A percentile compares a stretch with the other conserved stretches of the same genome.
Conservation (phyloP, 2,113 vertebrate species). For the Ovis aries region ARS-UI_Ramb_v3.0 NC_056080.1:68222001-68222500, state of each 20-base stretch:
- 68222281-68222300: background rate
- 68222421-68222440: background rate
- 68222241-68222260: background rate
- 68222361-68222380: background rate
- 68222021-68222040: background rate
- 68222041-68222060: background rate
- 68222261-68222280: background rate
- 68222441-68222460: background rate
- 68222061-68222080: background rate
- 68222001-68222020: background rate
- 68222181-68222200: background rate
- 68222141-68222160: background rate
- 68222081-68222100: background rate
- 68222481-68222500: background rate
- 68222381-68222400: background rate
- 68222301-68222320: background rate
- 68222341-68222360: background rate
- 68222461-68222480: conserved; percentile 26
- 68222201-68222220: background rate
- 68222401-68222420: background rate
- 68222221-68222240: background rate
- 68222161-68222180: background rate
- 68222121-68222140: background rate
- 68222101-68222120: background rate
- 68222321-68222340: background rate